These are phyloP conservation scores for Heteromurus nitidus DNA, from an alignment of 2,888 invertebrate species.

Conservation along the genomic window DNA sequence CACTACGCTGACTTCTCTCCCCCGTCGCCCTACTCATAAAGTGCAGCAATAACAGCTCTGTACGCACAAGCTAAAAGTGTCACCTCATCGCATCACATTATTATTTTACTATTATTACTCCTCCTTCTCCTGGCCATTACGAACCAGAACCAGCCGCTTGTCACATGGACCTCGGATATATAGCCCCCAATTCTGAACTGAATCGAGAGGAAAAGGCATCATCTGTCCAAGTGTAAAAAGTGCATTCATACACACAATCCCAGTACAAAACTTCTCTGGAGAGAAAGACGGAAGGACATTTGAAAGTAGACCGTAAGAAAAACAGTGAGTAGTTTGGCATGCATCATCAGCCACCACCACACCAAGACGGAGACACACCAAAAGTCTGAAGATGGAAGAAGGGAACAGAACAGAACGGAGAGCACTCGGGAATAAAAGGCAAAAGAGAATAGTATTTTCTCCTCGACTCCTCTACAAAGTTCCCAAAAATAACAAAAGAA, in stretches of 20 bases:
- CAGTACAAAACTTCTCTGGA: background rate
- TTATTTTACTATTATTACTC: conserved; percentile 1
- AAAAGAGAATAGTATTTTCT: background rate
- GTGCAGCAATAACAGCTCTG: too few relatives aligned
- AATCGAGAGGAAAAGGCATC: too few relatives aligned
- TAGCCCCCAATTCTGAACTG: too few relatives aligned
- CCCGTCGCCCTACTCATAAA: too few relatives aligned
- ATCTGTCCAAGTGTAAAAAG: background rate
- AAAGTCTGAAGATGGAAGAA: background rate
- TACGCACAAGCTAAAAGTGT: too few relatives aligned
- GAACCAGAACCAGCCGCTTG: too few relatives aligned
- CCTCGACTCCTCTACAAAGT: background rate
- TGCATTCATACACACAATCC: background rate
- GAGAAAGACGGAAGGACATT: background rate
- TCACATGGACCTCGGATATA: too few relatives aligned
- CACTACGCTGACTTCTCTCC: conserved; percentile 5
- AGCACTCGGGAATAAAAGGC: too few relatives aligned
- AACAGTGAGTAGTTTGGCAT: conserved; percentile 39
- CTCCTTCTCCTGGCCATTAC: too few relatives aligned
- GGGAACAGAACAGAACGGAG: background rate
- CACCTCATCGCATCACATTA: conserved; percentile 3
- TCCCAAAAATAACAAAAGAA: conserved; percentile 9
- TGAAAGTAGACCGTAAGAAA: background rate
- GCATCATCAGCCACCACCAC: conserved; percentile 48
- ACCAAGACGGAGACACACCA: conserved; percentile 4